Conservation (phyloP, 2,797 vertebrate species). For the Mus spretus region DNA sequence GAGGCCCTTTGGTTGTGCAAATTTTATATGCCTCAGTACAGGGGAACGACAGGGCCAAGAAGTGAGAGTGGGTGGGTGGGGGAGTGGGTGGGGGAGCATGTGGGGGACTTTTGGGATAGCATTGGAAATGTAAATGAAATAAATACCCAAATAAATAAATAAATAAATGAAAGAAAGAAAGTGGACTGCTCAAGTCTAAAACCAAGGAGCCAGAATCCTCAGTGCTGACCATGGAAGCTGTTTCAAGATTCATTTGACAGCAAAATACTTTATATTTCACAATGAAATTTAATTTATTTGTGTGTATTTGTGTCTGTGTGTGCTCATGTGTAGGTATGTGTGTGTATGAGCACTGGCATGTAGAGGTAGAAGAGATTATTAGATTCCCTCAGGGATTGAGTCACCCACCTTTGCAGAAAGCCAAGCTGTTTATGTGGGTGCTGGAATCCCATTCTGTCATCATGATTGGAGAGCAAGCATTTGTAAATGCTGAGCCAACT, state of each 20-base stretch:
- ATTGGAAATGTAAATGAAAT: too few relatives aligned
- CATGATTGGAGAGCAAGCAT: not conserved
- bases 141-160: too few relatives aligned
- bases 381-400: too few relatives aligned
- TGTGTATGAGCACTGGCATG: too few relatives aligned
- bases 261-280: not conserved
- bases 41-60: too few relatives aligned
- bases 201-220: not conserved
- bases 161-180: not conserved
- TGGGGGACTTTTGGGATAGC: too few relatives aligned
- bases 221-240: not conserved
- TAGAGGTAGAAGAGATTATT: not conserved
- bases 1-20: too few relatives aligned
- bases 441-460: not conserved
- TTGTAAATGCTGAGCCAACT: not conserved
- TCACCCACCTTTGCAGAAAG: not conserved
- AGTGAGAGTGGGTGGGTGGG: too few relatives aligned
- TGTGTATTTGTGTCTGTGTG: not conserved
- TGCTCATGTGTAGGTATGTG: too few relatives aligned
- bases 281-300: not conserved
- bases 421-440: not conserved
- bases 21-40: too few relatives aligned
- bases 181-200: not conserved
- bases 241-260: constrained; percentile 14
- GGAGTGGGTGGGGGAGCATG: too few relatives aligned